phyloP scores from a whole-genome alignment of 2,797 vertebrate species.

The Parauchenoglanis punctatus region DNA sequence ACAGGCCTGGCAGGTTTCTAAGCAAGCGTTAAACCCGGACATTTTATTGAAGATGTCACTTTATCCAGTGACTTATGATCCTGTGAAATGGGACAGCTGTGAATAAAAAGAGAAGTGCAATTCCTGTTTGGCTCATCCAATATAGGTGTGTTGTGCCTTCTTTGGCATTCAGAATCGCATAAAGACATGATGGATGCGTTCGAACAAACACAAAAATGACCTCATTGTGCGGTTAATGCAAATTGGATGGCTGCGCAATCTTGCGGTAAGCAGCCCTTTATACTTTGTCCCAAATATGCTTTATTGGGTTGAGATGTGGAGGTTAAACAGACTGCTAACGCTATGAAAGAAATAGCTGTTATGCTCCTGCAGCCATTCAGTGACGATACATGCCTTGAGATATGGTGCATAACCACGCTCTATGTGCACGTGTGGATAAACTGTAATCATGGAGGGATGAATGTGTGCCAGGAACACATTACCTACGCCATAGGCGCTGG shows the following conservation, averaged over 20 bases:
- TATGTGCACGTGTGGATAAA: conserved; percentile 15
- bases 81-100: background rate
- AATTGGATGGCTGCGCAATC: conserved; percentile 24
- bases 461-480: background rate
- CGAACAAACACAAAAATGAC: conserved; percentile 12
- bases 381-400: conserved; percentile 15
- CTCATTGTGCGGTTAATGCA: conserved; percentile 33
- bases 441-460: background rate
- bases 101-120: conserved; percentile 11
- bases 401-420: conserved; percentile 2
- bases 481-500: background rate
- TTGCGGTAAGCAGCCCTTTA: conserved; percentile 27
- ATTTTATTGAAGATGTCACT: conserved; percentile 12
- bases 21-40: background rate
- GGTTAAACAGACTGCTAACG: conserved; percentile 18
- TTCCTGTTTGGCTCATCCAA: background rate
- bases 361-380: conserved; percentile 14
- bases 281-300: conserved; percentile 8
- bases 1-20: background rate
- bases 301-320: conserved; percentile 15
- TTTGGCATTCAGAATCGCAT: conserved; percentile 9
- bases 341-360: conserved; percentile 16
- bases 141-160: background rate
- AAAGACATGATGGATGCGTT: conserved; percentile 8
- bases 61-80: conserved; percentile 14